A percentile compares a stretch with the other conserved stretches of the same genome.
These are phyloP conservation scores for Pterobdella sp. DNA, from an alignment of 2,888 invertebrate species.

Conservation along the genomic window DNA sequence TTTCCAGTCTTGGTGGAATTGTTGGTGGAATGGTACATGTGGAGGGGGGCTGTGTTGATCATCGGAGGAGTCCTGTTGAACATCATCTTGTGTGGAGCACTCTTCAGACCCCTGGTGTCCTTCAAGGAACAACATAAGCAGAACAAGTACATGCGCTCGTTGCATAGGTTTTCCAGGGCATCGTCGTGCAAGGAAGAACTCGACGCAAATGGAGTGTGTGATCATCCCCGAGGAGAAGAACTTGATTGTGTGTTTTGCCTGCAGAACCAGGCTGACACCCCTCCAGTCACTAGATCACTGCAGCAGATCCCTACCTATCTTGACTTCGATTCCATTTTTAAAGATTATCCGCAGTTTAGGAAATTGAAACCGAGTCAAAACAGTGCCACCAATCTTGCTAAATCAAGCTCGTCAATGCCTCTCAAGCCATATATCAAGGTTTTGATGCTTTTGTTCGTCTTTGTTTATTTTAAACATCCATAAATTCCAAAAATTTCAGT, in stretches of 20 bases:
- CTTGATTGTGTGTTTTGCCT: conserved; percentile 26
- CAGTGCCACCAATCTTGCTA: not conserved
- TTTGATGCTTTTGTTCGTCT: not conserved
- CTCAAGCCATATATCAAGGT: not conserved
- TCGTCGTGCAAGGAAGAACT: conserved; percentile 17
- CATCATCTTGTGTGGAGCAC: conserved; percentile 46
- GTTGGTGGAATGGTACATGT: conserved; percentile 45
- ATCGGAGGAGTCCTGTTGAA: conserved; percentile 46
- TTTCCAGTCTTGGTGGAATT: conserved; percentile 47
- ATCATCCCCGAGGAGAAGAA: conserved; percentile 24
- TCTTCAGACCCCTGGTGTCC: conserved; percentile 46
- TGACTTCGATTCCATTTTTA: conserved; percentile 8
- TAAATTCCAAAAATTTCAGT: not conserved
- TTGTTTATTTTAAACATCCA: no score
- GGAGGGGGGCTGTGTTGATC: conserved; percentile 48
- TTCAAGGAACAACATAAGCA: conserved; percentile 31
- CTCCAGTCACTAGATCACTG: conserved; percentile 10
- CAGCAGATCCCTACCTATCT: conserved; percentile 22
- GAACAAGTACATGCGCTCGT: conserved; percentile 15
- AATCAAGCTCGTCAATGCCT: not conserved
- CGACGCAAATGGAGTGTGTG: conserved; percentile 21
- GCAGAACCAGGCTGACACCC: conserved; percentile 15
- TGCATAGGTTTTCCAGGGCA: conserved; percentile 20
- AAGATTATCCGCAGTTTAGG: not conserved
- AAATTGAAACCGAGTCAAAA: not conserved